Evolutionary conservation across 2,797 vertebrate species (phyloP), one percentile per base, ranked within the genome.

Genomic region (Denticeps clupeoides): DNA sequence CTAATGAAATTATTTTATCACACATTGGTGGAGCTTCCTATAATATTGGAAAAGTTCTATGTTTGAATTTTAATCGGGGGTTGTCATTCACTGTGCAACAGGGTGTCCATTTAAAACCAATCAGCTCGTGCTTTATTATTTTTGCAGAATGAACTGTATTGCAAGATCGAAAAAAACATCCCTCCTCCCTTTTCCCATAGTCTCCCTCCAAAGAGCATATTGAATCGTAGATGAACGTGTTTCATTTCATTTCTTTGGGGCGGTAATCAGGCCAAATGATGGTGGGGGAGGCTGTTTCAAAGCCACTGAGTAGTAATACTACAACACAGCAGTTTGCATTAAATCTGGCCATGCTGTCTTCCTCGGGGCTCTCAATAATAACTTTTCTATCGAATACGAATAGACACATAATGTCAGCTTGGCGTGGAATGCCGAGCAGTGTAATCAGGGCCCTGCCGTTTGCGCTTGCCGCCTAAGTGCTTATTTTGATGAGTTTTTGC

Each of bases 391-490:
- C 55, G 50, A 56, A 45, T 47, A 45, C 44, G 43, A 53, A 55
- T 41, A 51, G 46, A 21, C 35, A n/a, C 12, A 13, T 48, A 51
- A 61, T 56, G 49, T 55, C 49, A 40, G 44, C 45, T 25, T 38
- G 18, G 23, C 33, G 41, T 31, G 12, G 22, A 27, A 41, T 11
- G 27, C 25, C 10, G 49, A 45, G 57, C 58, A 61, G 58, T 28
- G 61, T 55, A 62, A 58, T 64, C 63, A 62, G 56, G 56, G 62
- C 53, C 42, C 43, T 47, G 63, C 51, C 51, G 54, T 64, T 19
- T 64, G 54, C 59, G 42, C 35, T 41, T 50, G 63, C 60, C 65
- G 56, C 53, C 55, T 57, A 55, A 63, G 58, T 51, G 52, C 42
- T 65, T 65, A 51, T 63, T 56, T 35, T 55, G 52, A 66, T 60